phyloP scores from a whole-genome alignment of 2,888 invertebrate species.

The Cheiracanthium punctorium region DNA sequence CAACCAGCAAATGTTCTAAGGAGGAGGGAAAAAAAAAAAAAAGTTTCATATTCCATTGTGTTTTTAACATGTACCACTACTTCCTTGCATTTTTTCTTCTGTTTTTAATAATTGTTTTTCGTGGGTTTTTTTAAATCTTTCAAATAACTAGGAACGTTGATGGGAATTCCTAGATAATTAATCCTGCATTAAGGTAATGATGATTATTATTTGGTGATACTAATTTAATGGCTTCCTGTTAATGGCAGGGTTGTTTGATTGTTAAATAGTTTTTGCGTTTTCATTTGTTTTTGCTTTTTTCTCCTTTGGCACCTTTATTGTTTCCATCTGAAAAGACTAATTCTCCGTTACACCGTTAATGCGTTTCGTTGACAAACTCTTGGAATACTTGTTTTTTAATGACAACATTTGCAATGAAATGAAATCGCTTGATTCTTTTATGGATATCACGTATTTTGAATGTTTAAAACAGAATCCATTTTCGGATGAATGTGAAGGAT shows the following conservation, averaged over 20 bases:
- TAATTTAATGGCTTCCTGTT: slow-evolving; percentile 46
- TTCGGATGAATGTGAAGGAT: too few species aligned
- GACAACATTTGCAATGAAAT: neutral
- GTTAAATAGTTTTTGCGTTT: slow-evolving; percentile 1
- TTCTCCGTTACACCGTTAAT: slow-evolving; percentile 33
- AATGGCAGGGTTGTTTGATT: slow-evolving; percentile 44
- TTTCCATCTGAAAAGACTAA: slow-evolving; percentile 33
- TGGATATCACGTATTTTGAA: neutral
- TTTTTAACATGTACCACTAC: slow-evolving; percentile 24
- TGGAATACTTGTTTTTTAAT: neutral
- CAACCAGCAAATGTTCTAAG: slow-evolving; percentile 24
- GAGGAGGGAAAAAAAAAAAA: neutral
- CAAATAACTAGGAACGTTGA: slow-evolving; percentile 23
- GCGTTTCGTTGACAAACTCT: neutral
- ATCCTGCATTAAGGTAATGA: slow-evolving; percentile 65
- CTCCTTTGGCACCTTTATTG: slow-evolving; percentile 16
- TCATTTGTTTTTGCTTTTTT: slow-evolving; percentile 26
- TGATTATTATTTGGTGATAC: slow-evolving; percentile 58
- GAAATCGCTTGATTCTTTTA: neutral
- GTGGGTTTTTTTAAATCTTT: neutral
- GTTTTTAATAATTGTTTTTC: slow-evolving; percentile 30
- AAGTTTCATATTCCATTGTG: slow-evolving; percentile 23
- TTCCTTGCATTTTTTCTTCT: neutral
- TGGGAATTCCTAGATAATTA: slow-evolving; percentile 52
- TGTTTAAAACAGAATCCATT: neutral